These are phyloP conservation scores for Echinops telfairi DNA, from an alignment of 2,113 vertebrate species.

Conservation along the genomic window DNA sequence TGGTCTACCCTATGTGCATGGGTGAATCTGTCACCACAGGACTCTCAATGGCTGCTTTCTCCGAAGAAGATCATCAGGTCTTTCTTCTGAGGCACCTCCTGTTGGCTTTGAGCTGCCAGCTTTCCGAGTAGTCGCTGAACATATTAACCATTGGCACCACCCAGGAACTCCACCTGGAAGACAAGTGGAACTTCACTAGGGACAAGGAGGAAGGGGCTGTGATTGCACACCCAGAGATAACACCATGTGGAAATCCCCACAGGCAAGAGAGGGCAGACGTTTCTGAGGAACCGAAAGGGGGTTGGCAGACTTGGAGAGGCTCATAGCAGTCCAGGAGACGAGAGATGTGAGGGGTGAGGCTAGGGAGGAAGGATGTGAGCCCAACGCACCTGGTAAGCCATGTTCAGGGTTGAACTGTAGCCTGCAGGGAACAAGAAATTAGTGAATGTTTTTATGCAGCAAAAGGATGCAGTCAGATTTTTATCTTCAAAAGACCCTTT, in stretches of 20 bases:
- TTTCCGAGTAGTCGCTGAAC: background rate
- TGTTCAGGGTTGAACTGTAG: background rate
- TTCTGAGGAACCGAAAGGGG: background rate
- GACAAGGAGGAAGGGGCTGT: background rate
- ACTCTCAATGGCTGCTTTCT: background rate
- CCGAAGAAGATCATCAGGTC: background rate
- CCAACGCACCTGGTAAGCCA: background rate
- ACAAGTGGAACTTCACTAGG: background rate
- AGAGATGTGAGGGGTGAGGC: background rate
- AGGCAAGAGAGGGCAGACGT: background rate
- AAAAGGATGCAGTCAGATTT: background rate
- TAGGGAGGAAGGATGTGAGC: background rate
- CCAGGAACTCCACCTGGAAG: background rate
- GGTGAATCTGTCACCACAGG: background rate
- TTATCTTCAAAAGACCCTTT: constrained; percentile 2
- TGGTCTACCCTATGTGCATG: background rate
- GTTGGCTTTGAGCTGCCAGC: background rate
- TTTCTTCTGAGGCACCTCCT: background rate
- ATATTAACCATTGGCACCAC: background rate
- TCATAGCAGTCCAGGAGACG: background rate
- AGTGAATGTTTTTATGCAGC: background rate
- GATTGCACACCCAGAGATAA: background rate
- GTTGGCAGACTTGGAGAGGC: background rate
- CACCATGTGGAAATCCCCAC: background rate
- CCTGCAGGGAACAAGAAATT: background rate